Percentiles rank a stretch among this genome's conserved stretches.
Evolutionary conservation across 2,888 invertebrate species (phyloP).

Genomic region (Apamea crenata): DNA sequence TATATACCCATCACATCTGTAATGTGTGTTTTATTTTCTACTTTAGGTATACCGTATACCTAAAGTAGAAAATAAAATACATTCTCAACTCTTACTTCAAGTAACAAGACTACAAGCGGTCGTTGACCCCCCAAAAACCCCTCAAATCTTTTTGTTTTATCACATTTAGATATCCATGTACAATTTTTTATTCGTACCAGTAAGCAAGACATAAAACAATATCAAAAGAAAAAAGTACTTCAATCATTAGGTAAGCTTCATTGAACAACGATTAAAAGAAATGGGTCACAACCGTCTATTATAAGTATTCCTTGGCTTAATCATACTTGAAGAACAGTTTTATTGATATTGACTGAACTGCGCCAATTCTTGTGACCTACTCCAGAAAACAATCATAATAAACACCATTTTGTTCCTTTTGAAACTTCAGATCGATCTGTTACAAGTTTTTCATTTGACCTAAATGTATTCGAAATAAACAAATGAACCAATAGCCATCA

Average conservation of each 20-base stretch:
- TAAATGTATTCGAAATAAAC: neutral
- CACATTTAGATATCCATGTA: too few species aligned
- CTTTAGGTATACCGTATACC: too few species aligned
- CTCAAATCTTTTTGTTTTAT: too few species aligned
- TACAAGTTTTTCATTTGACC: constrained; percentile 15
- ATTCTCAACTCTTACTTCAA: too few species aligned
- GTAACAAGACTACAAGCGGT: too few species aligned
- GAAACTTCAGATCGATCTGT: neutral
- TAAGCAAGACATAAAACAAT: neutral
- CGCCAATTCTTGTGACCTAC: constrained; percentile 38
- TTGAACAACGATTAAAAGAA: constrained; percentile 14
- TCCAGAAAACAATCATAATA: constrained; percentile 9
- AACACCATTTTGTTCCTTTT: constrained; percentile 17
- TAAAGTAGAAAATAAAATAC: too few species aligned
- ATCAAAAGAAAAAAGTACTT: neutral
- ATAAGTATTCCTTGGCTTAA: constrained; percentile 11
- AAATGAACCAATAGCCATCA: constrained; percentile 8
- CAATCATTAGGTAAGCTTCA: constrained; percentile 5
- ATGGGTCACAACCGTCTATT: constrained; percentile 1
- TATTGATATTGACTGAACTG: constrained; percentile 24
- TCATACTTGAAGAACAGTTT: constrained; percentile 1
- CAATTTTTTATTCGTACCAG: neutral
- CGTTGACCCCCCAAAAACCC: too few species aligned
- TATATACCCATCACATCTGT: too few species aligned
- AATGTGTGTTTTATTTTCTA: too few species aligned